Base-by-base conservation (phyloP, 2,888 invertebrate species). In the Coronaproctus castanopsis region DNA sequence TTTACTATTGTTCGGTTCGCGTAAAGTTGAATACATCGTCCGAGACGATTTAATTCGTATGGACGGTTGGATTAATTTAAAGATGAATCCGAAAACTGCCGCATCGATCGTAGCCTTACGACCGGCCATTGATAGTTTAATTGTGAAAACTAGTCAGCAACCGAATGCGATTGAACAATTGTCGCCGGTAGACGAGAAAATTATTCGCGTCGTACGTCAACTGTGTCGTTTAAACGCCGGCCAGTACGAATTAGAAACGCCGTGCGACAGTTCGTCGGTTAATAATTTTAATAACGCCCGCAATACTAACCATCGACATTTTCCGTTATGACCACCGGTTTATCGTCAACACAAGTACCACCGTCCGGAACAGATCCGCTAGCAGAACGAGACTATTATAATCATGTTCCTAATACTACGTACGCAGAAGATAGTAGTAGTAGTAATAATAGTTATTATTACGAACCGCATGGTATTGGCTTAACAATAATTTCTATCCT, bases 51-150 rank as follows among this genome's bases (percentile, higher is more conserved):
- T 84, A 22, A 82, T 95, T 1, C 80, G 85, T 0, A 72, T 97
- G 2, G 97, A 97, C 73, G 88, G 89, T 70, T 96, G 96, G 95
- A 80, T 97, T 55, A 91, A 89, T 72, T 77, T 97, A 61, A 80
- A 85, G 18, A 92, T 96, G 82, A 77, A 84, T 59, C 81, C 87
- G 0, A 71, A 76, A 10, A 52, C 81, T 8, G 97, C 96, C 0
- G 84, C 91, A 0, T 77, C 82, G 48, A 79, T 97, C 58, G 81
- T 87, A 0, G 87, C 91, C 1, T 74, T 98, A 3, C 79, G 95
- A 24, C 93, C 95, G 1, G 88, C 88, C 1, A 69, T 97, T 3
- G 96, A 97, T 73, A 78, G 81, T 64, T 75, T 96, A 1, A 82
- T 96, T 2, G 80, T 89, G 8, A 74, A 82, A 60, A 85, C 86